phyloP scores from a whole-genome alignment of 2,888 invertebrate genomes.

The Pseudanteris insignis region DNA sequence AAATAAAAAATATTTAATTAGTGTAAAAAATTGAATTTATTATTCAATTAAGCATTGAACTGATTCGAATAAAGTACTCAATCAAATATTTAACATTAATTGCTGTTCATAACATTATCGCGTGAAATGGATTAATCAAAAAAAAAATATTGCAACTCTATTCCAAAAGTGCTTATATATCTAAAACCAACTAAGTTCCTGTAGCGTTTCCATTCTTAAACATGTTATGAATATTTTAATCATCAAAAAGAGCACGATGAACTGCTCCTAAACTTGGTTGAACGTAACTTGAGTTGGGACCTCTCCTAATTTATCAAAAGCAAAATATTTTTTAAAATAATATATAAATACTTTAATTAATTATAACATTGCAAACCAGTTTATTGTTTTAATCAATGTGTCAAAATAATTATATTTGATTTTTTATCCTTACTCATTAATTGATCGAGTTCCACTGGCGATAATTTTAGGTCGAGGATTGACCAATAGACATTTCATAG shows the following conservation, averaged over 20 bases:
- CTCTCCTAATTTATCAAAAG: constrained; percentile 56
- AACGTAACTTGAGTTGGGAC: constrained; percentile 59
- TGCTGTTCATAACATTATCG: no score
- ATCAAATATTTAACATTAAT: no score
- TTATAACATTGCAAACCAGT: no score
- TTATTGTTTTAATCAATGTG: not conserved
- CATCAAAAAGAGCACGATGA: constrained; percentile 63
- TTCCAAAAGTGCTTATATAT: constrained; percentile 4
- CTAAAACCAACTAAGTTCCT: constrained; percentile 2
- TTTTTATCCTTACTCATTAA: constrained; percentile 57
- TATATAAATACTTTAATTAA: not conserved
- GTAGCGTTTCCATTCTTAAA: no score
- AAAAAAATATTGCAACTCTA: constrained; percentile 13
- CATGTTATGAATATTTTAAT: constrained; percentile 46
- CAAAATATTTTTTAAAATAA: constrained; percentile 13
- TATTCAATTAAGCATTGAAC: not conserved
- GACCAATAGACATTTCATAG: constrained; percentile 89
- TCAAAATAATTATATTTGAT: not conserved
- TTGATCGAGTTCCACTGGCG: constrained; percentile 67
- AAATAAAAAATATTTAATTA: no score
- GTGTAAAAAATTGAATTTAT: no score
- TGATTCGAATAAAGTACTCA: no score
- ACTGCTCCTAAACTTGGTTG: constrained; percentile 63
- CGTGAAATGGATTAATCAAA: not conserved
- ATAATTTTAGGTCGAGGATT: constrained; percentile 77